Evolutionary conservation across 2,888 invertebrate genomes (phyloP).

Genomic region (Diplazon laetatorius): DNA sequence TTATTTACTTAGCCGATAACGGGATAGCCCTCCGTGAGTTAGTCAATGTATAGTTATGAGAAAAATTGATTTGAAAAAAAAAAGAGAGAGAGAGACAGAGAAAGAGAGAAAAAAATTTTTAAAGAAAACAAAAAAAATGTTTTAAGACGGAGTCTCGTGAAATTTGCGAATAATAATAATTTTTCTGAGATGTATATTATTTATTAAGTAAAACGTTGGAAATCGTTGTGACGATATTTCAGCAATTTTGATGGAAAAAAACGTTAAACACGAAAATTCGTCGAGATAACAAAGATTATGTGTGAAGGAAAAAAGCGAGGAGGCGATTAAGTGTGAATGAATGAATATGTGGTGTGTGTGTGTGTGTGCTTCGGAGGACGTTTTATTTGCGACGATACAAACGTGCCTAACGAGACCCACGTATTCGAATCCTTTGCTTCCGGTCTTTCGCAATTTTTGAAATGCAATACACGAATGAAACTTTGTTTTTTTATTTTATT

Average conservation of each 20-base stretch:
- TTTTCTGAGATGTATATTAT: slow-evolving; percentile 24
- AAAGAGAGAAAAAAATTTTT: too few relatives aligned
- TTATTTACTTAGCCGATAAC: slow-evolving; percentile 60
- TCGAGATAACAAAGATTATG: neutral
- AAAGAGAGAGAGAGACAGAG: too few relatives aligned
- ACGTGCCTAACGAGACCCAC: slow-evolving; percentile 3
- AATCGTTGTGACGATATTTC: slow-evolving; percentile 13
- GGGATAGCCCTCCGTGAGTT: slow-evolving; percentile 37
- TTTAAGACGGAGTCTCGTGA: neutral
- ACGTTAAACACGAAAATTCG: too few relatives aligned
- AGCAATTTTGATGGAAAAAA: slow-evolving; percentile 7
- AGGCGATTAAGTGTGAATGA: too few relatives aligned
- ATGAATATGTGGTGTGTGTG: neutral
- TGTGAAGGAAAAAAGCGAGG: neutral
- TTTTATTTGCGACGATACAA: slow-evolving; percentile 31
- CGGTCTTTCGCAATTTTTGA: slow-evolving; percentile 44
- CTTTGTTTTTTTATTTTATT: too few relatives aligned
- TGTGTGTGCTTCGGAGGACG: slow-evolving; percentile 4
- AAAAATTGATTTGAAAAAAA: slow-evolving; percentile 6
- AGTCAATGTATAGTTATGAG: slow-evolving; percentile 58
- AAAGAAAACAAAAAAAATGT: neutral
- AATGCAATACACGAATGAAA: slow-evolving; percentile 54
- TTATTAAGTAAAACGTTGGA: slow-evolving; percentile 38
- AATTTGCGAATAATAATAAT: neutral
- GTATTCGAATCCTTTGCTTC: slow-evolving; percentile 17